Conservation (phyloP, 2,113 vertebrate genomes). For the Myodes glareolus region DNA sequence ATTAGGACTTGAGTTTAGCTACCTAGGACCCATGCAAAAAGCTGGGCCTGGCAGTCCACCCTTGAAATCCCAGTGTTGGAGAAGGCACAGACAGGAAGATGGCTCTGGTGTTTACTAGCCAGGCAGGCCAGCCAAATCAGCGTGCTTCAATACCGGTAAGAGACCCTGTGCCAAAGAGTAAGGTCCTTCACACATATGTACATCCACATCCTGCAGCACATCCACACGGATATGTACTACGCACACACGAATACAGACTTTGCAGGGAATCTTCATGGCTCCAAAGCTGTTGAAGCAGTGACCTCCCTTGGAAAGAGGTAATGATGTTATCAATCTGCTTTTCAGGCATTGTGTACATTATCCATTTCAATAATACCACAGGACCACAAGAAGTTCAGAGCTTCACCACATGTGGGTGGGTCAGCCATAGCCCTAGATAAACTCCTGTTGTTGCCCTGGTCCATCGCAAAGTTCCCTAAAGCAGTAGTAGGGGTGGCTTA, state of each 20-base stretch:
- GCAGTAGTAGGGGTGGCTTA: neutral
- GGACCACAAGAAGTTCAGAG: neutral
- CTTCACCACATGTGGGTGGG: neutral
- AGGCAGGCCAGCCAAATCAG: neutral
- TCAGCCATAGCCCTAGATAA: neutral
- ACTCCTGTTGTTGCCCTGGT: neutral
- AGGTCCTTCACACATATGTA: no score
- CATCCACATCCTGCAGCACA: no score
- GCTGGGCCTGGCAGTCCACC: neutral
- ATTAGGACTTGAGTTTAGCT: neutral
- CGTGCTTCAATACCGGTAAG: neutral
- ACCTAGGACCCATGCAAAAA: neutral
- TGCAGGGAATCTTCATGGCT: neutral
- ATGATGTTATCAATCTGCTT: neutral
- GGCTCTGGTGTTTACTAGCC: neutral
- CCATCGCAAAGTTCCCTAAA: neutral
- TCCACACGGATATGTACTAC: neutral
- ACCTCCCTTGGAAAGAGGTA: neutral
- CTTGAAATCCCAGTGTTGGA: neutral
- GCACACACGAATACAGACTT: neutral
- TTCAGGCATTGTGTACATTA: neutral
- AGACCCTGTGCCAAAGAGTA: neutral
- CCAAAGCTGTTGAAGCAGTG: neutral
- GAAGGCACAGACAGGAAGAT: neutral
- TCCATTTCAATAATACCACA: neutral